Base-by-base conservation (phyloP, 2,888 invertebrate genomes). In the Papilio gigon region DNA sequence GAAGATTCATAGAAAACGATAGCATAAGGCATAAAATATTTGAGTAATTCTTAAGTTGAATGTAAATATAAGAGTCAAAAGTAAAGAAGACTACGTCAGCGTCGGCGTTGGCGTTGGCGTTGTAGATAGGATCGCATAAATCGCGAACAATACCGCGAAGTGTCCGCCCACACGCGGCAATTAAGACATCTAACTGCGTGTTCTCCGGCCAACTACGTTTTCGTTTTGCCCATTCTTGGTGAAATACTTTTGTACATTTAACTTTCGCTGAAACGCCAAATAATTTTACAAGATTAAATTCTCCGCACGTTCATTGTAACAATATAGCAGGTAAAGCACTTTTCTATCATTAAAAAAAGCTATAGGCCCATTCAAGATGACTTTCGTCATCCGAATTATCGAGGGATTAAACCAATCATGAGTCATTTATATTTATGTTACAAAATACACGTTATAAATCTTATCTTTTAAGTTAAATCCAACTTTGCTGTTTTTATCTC, bases 41-140 rank as follows among this genome's bases (percentile, higher is more conserved):
- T 40, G 14, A n/a, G n/a, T n/a, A n/a, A 5, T 8, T 50, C 20
- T 33, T 17, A 47, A 67, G 89, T 76, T 80, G 20, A 44, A 64
- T 30, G 27, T 53, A 53, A 17, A 17, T 56, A 56, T 30, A 56
- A 56, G 50, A 37, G n/a, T 65, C 37, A 37, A 61, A 59, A 68
- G 62, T 22, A 35, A 50, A 62, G 35, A 47, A 65, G 47, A 67
- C 56, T 67, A 35, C 35, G 37, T 64, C 64, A 68, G 65, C 30
- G 42, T 40, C 17, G 27, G 17, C 42, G 61, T 62, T 37, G 53
- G 65, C 30, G 42, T 40, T 25, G 27, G 17, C 42, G 61, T 62
- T 37, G 53, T 30, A 65, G 69, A 70, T 62, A 65, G 53, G 35
- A 62, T 56, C 61, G 9, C 27, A 70, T 70, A 70, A 70, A 70